A percentile compares a stretch with the other conserved stretches of the same genome.
These are phyloP conservation scores for Drosophila neocordata DNA, from an alignment of 1,140 invertebrate genomes.

Conservation along the genomic window DNA sequence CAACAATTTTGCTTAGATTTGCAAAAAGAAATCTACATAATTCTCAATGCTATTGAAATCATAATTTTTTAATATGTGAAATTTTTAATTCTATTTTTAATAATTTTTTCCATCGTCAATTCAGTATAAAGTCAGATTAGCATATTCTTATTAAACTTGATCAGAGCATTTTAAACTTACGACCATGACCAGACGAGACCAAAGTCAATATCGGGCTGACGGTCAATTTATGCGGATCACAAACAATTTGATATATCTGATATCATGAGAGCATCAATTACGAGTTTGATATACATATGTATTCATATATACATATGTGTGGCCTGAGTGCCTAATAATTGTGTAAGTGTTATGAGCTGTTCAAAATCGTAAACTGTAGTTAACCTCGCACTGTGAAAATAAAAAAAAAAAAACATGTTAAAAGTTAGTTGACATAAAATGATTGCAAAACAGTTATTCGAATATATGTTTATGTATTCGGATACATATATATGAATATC, in stretches of 20 bases:
- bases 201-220: neutral
- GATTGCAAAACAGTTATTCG: neutral
- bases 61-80: neutral
- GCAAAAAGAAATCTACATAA: neutral
- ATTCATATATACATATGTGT: neutral
- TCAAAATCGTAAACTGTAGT: slow-evolving; percentile 11
- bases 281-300: slow-evolving; percentile 8
- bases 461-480: neutral
- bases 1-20: neutral
- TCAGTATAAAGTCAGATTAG: neutral
- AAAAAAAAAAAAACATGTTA: neutral
- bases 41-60: neutral
- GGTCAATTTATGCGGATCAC: slow-evolving; percentile 7
- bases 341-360: slow-evolving; percentile 11
- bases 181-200: slow-evolving; percentile 4
- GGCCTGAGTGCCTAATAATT: slow-evolving; percentile 8
- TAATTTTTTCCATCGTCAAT: neutral
- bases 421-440: slow-evolving; percentile 10
- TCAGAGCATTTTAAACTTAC: neutral
- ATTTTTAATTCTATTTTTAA: neutral
- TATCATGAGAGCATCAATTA: slow-evolving; percentile 1
- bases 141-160: neutral
- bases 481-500: slow-evolving; percentile 3
- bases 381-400: slow-evolving; percentile 10
- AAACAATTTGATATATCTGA: slow-evolving; percentile 1